Conservation (phyloP, 2,113 vertebrate species). For the Strix aluco region DNA sequence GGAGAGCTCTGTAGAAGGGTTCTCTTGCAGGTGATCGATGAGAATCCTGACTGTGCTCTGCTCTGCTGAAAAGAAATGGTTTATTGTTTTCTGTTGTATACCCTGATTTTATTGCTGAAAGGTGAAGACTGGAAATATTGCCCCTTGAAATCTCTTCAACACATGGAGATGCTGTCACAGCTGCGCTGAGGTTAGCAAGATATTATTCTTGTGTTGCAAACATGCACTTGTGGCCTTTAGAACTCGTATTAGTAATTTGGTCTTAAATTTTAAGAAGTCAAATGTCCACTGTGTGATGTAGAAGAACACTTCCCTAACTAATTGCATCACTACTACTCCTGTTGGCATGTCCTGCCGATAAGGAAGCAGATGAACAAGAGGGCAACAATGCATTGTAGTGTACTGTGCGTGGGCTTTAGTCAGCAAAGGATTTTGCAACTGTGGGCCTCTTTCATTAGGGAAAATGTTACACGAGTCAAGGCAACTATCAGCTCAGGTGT, state of each 20-base stretch:
- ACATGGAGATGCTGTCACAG: neutral
- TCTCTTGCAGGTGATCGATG: neutral
- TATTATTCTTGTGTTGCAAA: neutral
- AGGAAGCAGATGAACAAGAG: neutral
- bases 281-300: fast-evolving
- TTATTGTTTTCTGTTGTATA: neutral
- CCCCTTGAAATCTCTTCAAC: neutral
- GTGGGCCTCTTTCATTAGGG: neutral
- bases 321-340: neutral
- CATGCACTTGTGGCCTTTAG: neutral
- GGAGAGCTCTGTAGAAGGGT: neutral
- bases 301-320: neutral
- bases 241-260: neutral
- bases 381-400: neutral
- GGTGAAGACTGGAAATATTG: neutral
- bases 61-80: neutral
- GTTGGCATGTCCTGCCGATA: neutral
- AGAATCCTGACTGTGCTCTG: neutral
- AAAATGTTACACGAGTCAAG: neutral
- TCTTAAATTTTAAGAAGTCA: neutral
- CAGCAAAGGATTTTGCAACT: neutral
- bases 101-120: neutral
- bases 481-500: neutral
- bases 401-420: neutral
- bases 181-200: neutral